Conservation (phyloP, 2,888 invertebrate species). For the Pseudococcus viburni region DNA sequence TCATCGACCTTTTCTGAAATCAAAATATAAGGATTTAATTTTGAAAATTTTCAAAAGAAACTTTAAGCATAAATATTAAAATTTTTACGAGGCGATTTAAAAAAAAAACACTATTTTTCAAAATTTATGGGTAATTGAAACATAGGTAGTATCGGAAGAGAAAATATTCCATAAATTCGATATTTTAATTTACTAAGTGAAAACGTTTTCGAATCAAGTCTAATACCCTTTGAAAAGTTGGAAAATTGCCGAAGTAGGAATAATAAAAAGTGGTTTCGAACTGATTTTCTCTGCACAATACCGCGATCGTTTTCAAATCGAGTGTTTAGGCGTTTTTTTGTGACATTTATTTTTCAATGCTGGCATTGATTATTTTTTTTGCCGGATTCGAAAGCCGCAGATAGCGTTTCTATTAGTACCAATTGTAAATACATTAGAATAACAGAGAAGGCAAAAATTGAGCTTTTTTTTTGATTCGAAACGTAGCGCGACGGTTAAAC, state of each 20-base stretch:
- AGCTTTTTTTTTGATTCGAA: not conserved
- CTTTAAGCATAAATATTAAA: too few relatives aligned
- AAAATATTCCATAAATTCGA: not conserved
- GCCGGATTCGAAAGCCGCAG: not conserved
- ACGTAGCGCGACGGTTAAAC: not conserved
- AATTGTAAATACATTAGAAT: slow-evolving; percentile 6
- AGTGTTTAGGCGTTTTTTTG: slow-evolving; percentile 7
- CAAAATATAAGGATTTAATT: too few relatives aligned
- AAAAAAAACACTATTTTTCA: too few relatives aligned
- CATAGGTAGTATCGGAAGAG: not conserved
- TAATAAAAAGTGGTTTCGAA: not conserved
- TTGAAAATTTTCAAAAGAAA: too few relatives aligned
- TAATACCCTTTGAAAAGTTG: not conserved
- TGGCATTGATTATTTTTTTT: not conserved
- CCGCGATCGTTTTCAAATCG: slow-evolving; percentile 14
- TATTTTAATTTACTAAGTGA: slow-evolving; percentile 13
- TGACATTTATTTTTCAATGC: not conserved
- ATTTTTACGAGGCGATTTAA: too few relatives aligned
- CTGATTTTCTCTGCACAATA: slow-evolving; percentile 7
- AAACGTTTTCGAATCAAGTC: slow-evolving; percentile 14
- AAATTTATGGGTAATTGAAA: not conserved
- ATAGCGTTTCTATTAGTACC: not conserved
- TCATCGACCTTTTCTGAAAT: too few relatives aligned
- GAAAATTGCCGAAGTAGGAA: slow-evolving; percentile 7
- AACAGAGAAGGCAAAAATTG: slow-evolving; percentile 5